Evolutionary conservation across 1,140 invertebrate species (phyloP).

Genomic region (Drosophila carrolli): DNA sequence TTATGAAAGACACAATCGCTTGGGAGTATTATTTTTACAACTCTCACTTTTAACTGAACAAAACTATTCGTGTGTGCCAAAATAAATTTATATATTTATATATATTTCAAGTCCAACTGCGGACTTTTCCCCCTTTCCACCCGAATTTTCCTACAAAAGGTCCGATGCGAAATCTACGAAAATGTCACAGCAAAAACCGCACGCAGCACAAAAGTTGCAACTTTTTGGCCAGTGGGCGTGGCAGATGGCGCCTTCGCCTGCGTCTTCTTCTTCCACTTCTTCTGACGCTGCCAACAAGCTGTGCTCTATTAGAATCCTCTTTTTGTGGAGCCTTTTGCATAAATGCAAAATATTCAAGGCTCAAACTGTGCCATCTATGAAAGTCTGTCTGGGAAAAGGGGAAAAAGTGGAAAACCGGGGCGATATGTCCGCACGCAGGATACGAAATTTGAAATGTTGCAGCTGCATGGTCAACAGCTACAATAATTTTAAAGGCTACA

Average conservation of each 20-base stretch:
- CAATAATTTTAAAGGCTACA: slow-evolving; percentile 7
- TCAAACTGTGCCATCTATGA: slow-evolving; percentile 63
- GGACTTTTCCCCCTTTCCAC: not conserved
- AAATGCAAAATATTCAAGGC: slow-evolving; percentile 77
- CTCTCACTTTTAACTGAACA: not conserved
- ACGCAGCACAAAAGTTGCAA: slow-evolving; percentile 63
- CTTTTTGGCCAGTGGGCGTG: slow-evolving; percentile 49
- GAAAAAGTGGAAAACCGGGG: slow-evolving; percentile 4
- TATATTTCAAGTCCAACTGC: not conserved
- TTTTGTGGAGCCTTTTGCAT: slow-evolving; percentile 55
- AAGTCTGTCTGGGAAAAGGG: slow-evolving; percentile 43
- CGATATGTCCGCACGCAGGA: slow-evolving; percentile 62
- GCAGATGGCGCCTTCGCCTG: slow-evolving; percentile 27
- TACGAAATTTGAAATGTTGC: slow-evolving; percentile 58
- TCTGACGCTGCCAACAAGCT: slow-evolving; percentile 10
- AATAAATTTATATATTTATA: slow-evolving; percentile 1
- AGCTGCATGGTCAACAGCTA: slow-evolving; percentile 45
- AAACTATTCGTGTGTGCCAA: not conserved
- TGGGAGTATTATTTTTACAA: not conserved
- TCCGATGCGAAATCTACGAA: slow-evolving; percentile 51
- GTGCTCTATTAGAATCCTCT: slow-evolving; percentile 60
- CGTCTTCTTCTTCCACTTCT: slow-evolving; percentile 44
- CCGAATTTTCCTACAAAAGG: not conserved
- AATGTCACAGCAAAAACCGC: slow-evolving; percentile 68
- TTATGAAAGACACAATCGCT: no score